Conservation (phyloP, 2,797 vertebrate genomes). For the Epinephelus awoara region DNA sequence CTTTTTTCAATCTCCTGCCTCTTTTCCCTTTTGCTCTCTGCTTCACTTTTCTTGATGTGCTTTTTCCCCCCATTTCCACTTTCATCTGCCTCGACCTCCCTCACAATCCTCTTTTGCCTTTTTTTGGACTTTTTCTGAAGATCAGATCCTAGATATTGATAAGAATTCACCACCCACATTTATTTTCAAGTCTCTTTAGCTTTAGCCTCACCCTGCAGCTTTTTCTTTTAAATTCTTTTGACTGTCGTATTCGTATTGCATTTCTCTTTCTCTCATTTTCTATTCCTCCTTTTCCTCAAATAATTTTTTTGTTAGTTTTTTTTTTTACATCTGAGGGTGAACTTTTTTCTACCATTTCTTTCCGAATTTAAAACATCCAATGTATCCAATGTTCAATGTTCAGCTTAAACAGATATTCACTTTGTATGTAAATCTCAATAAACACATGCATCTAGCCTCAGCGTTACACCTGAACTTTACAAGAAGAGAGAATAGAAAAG, state of each 20-base stretch:
- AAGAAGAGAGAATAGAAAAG: too few relatives aligned
- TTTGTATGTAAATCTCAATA: not conserved
- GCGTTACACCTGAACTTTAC: too few relatives aligned
- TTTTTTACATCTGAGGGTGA: not conserved
- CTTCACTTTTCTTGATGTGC: constrained; percentile 4
- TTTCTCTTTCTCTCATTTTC: not conserved
- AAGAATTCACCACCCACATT: constrained; percentile 4
- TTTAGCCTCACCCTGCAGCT: not conserved
- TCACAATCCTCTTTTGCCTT: constrained; percentile 5
- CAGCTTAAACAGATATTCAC: not conserved
- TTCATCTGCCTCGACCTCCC: constrained; percentile 8
- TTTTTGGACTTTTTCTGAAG: not conserved
- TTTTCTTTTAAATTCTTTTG: constrained; percentile 1
- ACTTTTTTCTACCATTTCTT: not conserved
- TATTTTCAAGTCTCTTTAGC: constrained; percentile 18
- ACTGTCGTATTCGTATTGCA: not conserved
- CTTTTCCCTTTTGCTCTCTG: not conserved
- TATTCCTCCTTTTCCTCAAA: not conserved
- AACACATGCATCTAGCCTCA: not conserved
- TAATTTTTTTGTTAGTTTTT: not conserved
- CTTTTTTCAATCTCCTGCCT: constrained; percentile 13
- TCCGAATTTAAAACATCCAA: too few relatives aligned
- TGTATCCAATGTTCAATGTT: not conserved
- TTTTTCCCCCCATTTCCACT: constrained; percentile 30
- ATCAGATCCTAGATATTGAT: constrained; percentile 8